phyloP scores from a whole-genome alignment of 2,888 invertebrate species.

The Lycaena phlaeas region DNA sequence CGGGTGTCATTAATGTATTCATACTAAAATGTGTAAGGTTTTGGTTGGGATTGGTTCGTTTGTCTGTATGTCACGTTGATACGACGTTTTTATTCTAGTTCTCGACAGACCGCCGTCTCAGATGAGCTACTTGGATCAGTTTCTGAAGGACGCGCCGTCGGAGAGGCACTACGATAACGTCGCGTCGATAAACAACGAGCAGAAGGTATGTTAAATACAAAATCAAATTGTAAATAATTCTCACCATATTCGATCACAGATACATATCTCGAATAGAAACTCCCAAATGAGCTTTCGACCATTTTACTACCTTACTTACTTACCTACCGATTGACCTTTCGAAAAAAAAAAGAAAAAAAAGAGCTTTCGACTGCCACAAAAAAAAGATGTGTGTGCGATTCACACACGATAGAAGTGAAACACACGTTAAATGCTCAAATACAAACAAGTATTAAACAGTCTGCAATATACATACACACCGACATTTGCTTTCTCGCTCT shows the following conservation, averaged over 20 bases:
- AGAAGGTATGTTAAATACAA: slow-evolving; percentile 40
- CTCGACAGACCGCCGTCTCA: slow-evolving; percentile 91
- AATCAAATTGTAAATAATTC: slow-evolving; percentile 10
- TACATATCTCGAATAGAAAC: too few species aligned
- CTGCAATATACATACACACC: too few species aligned
- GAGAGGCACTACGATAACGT: slow-evolving; percentile 65
- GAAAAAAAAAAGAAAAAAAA: too few species aligned
- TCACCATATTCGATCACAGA: neutral
- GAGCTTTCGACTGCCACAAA: neutral
- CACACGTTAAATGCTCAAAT: too few species aligned
- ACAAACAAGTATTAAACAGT: too few species aligned
- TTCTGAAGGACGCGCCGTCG: slow-evolving; percentile 81
- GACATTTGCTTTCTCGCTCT: too few species aligned
- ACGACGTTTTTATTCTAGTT: slow-evolving; percentile 76
- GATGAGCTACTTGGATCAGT: slow-evolving; percentile 92
- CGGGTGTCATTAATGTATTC: slow-evolving; percentile 29
- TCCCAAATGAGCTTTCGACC: too few species aligned
- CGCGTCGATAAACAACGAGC: slow-evolving; percentile 51
- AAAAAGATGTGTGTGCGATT: too few species aligned
- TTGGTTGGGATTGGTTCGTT: slow-evolving; percentile 63
- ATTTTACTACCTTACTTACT: too few species aligned
- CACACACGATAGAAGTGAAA: too few species aligned
- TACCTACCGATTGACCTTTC: too few species aligned
- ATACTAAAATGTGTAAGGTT: slow-evolving; percentile 45
- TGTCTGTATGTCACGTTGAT: too few species aligned